Evolutionary conservation across 2,888 invertebrate species (phyloP).

Genomic region (Caenorhabditis japonica): DNA sequence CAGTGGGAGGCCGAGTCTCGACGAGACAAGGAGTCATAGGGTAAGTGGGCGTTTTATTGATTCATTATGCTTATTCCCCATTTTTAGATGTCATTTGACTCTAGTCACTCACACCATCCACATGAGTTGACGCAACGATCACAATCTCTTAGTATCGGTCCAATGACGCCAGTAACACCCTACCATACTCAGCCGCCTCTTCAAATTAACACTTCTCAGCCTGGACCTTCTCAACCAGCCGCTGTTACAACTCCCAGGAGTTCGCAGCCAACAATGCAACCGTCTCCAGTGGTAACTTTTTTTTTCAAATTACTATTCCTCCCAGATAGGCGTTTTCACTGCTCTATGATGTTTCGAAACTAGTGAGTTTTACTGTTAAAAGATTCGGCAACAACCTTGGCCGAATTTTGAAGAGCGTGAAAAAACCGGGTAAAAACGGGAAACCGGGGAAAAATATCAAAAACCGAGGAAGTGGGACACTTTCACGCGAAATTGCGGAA

Average conservation of each 20-base stretch:
- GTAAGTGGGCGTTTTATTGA: conserved; percentile 9
- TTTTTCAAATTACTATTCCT: no score
- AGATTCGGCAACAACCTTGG: no score
- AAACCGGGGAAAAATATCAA: no score
- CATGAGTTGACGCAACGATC: conserved; percentile 29
- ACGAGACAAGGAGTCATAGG: conserved; percentile 9
- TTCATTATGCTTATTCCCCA: background rate
- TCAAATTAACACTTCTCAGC: conserved; percentile 23
- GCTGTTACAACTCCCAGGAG: conserved; percentile 16
- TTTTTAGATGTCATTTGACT: background rate
- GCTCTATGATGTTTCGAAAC: background rate
- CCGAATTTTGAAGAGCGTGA: background rate
- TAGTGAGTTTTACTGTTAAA: no score
- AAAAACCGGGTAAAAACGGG: no score
- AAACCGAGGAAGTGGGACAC: no score
- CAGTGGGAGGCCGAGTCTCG: conserved; percentile 16
- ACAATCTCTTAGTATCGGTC: conserved; percentile 24
- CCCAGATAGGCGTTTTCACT: no score
- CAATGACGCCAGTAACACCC: conserved; percentile 21
- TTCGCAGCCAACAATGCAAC: background rate
- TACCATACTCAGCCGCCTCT: conserved; percentile 10
- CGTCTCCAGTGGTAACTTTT: conserved; percentile 26
- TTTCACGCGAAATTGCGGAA: no score
- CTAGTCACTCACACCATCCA: background rate
- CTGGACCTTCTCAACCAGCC: conserved; percentile 13